These are phyloP conservation scores for Phymanthus crucifer DNA, from an alignment of 92 coral and sea anemone genomes.

Conservation along the genomic window DNA sequence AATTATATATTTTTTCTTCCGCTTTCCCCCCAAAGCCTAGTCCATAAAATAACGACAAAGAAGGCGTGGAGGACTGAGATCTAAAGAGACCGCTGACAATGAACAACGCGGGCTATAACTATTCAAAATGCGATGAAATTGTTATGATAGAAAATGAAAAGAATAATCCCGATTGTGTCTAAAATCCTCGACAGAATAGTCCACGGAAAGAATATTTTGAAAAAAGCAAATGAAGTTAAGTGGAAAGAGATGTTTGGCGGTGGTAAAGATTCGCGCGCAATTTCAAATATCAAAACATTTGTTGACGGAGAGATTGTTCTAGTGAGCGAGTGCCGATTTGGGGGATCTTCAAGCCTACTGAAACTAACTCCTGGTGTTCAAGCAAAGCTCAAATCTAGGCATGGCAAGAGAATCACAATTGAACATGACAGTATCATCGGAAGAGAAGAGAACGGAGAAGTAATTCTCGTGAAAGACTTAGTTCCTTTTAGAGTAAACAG, in stretches of 20 bases:
- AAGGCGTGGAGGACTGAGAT: neutral
- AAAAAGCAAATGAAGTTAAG: neutral
- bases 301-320: constrained; percentile 19
- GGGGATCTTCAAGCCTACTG: constrained; percentile 19
- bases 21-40: no score
- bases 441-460: constrained; percentile 2
- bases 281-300: constrained; percentile 26
- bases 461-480: constrained; percentile 6
- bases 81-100: neutral
- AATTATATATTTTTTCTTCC: no score
- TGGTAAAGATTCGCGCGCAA: constrained; percentile 27
- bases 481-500: constrained; percentile 26
- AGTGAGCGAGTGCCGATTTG: constrained; percentile 22
- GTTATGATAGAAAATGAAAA: constrained; percentile 12
- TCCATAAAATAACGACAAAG: no score
- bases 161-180: neutral
- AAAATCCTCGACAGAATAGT: neutral
- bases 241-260: neutral
- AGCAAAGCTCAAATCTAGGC: constrained; percentile 33
- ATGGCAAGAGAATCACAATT: constrained; percentile 18
- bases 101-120: neutral
- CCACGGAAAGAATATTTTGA: neutral
- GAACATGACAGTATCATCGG: constrained; percentile 31
- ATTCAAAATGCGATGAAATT: neutral
- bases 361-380: constrained; percentile 19